Evolutionary conservation across 64 coral and sea anemone species (phyloP), one percentile per base, ranked within the genome.

Genomic region (Trachythela sp.): DNA sequence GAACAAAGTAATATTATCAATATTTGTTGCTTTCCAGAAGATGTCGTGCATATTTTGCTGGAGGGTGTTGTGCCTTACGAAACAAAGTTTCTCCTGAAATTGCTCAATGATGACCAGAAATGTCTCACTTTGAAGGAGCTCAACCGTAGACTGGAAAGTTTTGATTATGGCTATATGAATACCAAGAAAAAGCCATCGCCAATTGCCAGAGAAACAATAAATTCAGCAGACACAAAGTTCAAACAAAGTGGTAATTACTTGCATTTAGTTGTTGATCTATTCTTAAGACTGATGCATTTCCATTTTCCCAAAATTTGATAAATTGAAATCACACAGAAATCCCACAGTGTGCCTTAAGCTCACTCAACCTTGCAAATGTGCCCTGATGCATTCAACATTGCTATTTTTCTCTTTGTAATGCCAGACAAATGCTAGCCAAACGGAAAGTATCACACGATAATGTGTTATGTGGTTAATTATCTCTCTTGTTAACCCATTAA

Each of bases 61-160:
- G 71, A 92, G 17, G 91, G 91, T 64, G 48, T 86, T 31, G 86
- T 92, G 33, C 86, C 91, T 60, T 88, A 88, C 48, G 52, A 92
- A 84, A 88, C 91, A 0, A 92, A 92, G 32, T 70, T n/a, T 15
- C 37, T 92, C 48, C 40, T 88, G 34, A 92, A 64, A 54, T 67
- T 60, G 29, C 38, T 92, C 0, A 84, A 88, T 68, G 86, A 92
- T 92, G 76, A 88, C 42, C 33, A 83, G 39, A 51, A 48, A 31
- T 56, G 11, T 31, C 17, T 92, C 14, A 92, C 86, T 10, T 48
- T 92, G 31, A 92, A 88, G 52, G 91, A 37, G 51, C 22, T 92
- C 48, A 92, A 92, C 68, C 34, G 49, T 22, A 77, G 49, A 43
- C 48, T 92, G n/a, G 85, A 88, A 29, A 64, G 49, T 39, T 92